Evolutionary conservation across 2,113 vertebrate genomes (phyloP).

Genomic region (Nyctibius bracteatus): DNA sequence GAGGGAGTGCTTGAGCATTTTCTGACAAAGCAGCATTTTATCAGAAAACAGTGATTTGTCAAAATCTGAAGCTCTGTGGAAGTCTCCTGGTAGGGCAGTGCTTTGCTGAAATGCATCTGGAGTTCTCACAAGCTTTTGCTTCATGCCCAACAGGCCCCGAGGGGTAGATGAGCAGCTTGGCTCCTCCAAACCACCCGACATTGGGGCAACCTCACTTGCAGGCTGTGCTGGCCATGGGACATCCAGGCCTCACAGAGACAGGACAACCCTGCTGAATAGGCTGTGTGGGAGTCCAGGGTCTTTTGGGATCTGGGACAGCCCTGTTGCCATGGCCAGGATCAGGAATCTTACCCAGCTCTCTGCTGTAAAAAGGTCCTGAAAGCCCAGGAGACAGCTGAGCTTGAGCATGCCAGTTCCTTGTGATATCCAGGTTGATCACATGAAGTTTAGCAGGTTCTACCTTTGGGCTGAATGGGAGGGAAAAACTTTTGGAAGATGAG

Average conservation of each 20-base stretch:
- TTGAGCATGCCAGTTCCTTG: not conserved
- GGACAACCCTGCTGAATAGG: not conserved
- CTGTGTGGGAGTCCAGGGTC: not conserved
- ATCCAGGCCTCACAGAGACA: not conserved
- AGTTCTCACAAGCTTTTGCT: not conserved
- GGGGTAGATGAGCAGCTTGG: not conserved
- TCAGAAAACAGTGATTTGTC: not conserved
- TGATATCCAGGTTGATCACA: not conserved
- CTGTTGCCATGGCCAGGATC: not conserved
- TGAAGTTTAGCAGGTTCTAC: not conserved
- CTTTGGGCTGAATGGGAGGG: not conserved
- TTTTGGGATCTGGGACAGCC: not conserved
- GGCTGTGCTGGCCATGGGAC: not conserved
- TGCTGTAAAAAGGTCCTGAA: not conserved
- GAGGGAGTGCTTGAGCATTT: not conserved
- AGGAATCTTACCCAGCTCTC: not conserved
- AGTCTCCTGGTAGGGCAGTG: not conserved
- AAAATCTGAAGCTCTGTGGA: not conserved
- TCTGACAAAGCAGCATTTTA: not conserved
- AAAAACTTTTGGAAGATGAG: not conserved
- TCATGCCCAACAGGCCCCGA: not conserved
- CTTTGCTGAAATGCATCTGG: not conserved
- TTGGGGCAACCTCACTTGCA: not conserved
- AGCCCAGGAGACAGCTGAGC: not conserved
- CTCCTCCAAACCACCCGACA: not conserved